Base-by-base conservation (phyloP, 2,888 invertebrate species). In the Drosophila prostipennis region DNA sequence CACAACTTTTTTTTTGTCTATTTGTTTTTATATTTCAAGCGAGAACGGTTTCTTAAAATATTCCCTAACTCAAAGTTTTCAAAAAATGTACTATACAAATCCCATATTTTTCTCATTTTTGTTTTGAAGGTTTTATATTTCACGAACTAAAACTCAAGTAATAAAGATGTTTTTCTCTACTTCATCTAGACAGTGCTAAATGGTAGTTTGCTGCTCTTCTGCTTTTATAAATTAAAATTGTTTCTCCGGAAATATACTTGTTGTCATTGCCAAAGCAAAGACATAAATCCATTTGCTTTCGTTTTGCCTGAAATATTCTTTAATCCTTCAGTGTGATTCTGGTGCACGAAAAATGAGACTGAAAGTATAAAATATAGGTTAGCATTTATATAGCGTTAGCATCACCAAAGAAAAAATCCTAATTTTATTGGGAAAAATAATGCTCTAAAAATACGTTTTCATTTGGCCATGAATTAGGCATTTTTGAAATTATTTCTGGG, bases 401-500 rank as follows among this genome's bases (percentile, higher is more conserved):
- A 26, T 26, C 6, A 11, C 2, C 37, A 37, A n/a, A 37, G n/a
- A 6, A 37, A 37, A 37, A 37, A 1, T 37, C 6, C 6, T 13
- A n/a, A n/a, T 37, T 10, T 16, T 10, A 40, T 40, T 10, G 40
- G 40, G 1, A 8, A 16, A 16, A 40, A 40, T 10, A 39, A 39
- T 2, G 3, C 1, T 8, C 4, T 16, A 11, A 19, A 42, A 42
- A 34, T 11, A 34, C 34, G 5, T 8, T 16, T 29, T 34, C 34
- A n/a, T 19, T 6, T 7, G 42, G 14, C 34, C 34, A 43, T 19
- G 51, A 71, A 69, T 69, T 69, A 69, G 53, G 56, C 32, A 37
- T 53, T 29, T 29, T 52, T 37, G 14, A 51, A 16, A 34, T 43
- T 39, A 14, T 32, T 37, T 42, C 48, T 69, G 60, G 49, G 55